phyloP scores from a whole-genome alignment of 1,140 invertebrate species.

The Apis cerana region DNA sequence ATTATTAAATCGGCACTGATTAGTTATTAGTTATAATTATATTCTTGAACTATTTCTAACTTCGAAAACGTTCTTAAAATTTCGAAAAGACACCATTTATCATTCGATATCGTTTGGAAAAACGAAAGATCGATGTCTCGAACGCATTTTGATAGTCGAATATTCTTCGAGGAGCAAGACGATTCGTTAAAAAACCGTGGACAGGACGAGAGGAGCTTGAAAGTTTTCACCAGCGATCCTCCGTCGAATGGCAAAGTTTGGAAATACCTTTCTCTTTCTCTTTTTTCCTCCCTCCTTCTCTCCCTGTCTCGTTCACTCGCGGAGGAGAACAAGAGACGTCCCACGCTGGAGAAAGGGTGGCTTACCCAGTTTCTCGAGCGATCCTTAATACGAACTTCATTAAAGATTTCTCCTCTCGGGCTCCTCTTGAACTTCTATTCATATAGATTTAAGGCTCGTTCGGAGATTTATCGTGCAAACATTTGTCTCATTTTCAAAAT shows the following conservation, averaged over 20 bases:
- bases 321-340: slow-evolving; percentile 8
- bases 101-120: too few relatives aligned
- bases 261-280: slow-evolving; percentile 22
- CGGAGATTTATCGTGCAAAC: slow-evolving; percentile 37
- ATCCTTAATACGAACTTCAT: slow-evolving; percentile 53
- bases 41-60: too few relatives aligned
- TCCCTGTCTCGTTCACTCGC: not conserved
- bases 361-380: slow-evolving; percentile 49
- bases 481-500: slow-evolving; percentile 40
- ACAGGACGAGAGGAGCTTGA: slow-evolving; percentile 3
- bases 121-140: not conserved
- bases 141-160: not conserved
- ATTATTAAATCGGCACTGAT: too few relatives aligned
- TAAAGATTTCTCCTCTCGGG: slow-evolving; percentile 36
- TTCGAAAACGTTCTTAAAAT: too few relatives aligned
- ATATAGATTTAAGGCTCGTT: slow-evolving; percentile 39
- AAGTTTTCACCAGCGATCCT: slow-evolving; percentile 12
- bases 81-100: too few relatives aligned
- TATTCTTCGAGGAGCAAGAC: not conserved
- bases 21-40: too few relatives aligned
- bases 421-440: slow-evolving; percentile 42
- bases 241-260: slow-evolving; percentile 41
- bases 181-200: slow-evolving; percentile 45
- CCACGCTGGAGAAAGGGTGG: not conserved
- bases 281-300: not conserved